Percentiles rank a stretch among this genome's conserved stretches.
phyloP scores from a whole-genome alignment of 2,113 vertebrate genomes.

The Paedocypris sp. region DNA sequence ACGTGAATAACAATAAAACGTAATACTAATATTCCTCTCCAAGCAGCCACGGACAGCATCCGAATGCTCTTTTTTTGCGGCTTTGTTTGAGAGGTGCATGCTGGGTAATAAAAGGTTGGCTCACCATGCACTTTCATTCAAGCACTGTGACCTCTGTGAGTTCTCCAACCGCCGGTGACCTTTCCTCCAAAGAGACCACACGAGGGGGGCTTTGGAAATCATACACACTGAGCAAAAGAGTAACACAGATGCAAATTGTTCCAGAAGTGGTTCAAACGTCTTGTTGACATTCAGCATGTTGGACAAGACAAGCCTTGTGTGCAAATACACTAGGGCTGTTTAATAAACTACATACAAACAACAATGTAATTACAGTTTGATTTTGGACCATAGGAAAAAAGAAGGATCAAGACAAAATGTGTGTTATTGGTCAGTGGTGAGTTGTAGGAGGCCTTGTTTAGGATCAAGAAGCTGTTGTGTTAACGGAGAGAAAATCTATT shows the following conservation, averaged over 20 bases:
- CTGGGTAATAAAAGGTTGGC: slow-evolving; percentile 14
- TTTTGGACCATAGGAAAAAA: slow-evolving; percentile 9
- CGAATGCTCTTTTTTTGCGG: slow-evolving; percentile 1
- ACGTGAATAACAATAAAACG: too few species aligned
- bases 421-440: slow-evolving; percentile 24
- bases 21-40: background rate
- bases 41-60: too few species aligned
- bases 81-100: slow-evolving; percentile 16
- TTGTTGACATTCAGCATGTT: slow-evolving; percentile 3
- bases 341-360: slow-evolving; percentile 32
- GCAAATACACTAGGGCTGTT: slow-evolving; percentile 15
- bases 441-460: slow-evolving; percentile 30
- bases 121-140: slow-evolving; percentile 28
- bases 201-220: slow-evolving; percentile 10
- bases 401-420: slow-evolving; percentile 7
- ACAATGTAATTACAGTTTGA: slow-evolving; percentile 37
- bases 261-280: slow-evolving; percentile 1
- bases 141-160: slow-evolving; percentile 4
- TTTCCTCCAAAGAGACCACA: slow-evolving; percentile 19
- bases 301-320: slow-evolving; percentile 29
- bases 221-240: slow-evolving; percentile 2
- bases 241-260: slow-evolving; percentile 22
- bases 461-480: slow-evolving; percentile 34
- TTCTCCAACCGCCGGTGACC: slow-evolving; percentile 5
- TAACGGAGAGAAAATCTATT: too few species aligned